A percentile compares a stretch with the other conserved stretches of the same genome.
These are phyloP conservation scores for Hartigia nigra DNA, from an alignment of 2,888 invertebrate species.

Conservation along the genomic window DNA sequence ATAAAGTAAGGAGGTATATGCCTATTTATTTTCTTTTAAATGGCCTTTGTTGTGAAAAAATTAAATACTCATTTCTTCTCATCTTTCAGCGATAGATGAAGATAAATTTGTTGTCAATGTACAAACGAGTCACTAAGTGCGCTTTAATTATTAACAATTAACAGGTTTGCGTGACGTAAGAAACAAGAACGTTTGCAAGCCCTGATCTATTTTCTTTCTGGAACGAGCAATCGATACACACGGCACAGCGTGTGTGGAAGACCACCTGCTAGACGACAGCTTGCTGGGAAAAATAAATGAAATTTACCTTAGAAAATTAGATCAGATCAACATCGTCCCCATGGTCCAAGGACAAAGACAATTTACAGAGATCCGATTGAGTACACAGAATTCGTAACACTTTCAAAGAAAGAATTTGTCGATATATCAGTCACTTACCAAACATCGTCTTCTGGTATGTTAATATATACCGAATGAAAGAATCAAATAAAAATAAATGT, in stretches of 20 bases:
- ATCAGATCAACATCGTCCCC: background rate
- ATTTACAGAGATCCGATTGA: background rate
- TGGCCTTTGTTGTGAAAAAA: background rate
- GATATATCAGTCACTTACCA: background rate
- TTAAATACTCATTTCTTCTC: background rate
- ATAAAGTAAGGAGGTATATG: background rate
- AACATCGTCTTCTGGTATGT: background rate
- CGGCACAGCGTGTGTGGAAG: background rate
- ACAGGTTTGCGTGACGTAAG: background rate
- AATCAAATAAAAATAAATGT: background rate
- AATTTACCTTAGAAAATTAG: conserved; percentile 7
- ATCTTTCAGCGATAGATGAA: background rate
- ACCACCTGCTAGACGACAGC: background rate
- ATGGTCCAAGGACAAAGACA: background rate
- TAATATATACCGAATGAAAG: background rate
- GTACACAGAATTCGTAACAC: background rate
- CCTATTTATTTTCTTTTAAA: background rate
- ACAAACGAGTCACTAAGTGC: background rate
- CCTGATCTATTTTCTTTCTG: conserved; percentile 46
- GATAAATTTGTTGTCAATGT: background rate
- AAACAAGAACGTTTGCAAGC: conserved; percentile 9
- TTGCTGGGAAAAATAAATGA: background rate
- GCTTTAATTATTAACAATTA: background rate
- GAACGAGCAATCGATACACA: conserved; percentile 39
- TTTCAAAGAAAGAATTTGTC: background rate